Evolutionary conservation across 2,113 vertebrate species (phyloP).

Genomic region (Sinocyclocheilus grahami): DNA sequence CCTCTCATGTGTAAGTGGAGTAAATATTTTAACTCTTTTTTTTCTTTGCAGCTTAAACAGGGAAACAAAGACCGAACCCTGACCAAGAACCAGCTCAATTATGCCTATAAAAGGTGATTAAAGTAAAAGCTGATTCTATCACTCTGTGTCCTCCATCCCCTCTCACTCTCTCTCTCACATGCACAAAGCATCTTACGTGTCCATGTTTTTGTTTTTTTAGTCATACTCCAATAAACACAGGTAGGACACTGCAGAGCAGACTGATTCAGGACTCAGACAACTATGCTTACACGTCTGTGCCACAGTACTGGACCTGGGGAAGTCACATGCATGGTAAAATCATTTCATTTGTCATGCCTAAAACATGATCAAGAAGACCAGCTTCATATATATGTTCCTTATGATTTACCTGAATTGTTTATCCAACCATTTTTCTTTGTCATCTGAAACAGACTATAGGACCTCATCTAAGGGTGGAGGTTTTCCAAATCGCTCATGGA

Average conservation of each 20-base stretch:
- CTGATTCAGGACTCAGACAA: constrained; percentile 73
- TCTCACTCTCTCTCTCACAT: too few species aligned
- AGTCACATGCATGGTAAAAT: constrained; percentile 69
- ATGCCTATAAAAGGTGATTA: constrained; percentile 80
- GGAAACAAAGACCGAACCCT: constrained; percentile 79
- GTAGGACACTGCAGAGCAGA: constrained; percentile 72
- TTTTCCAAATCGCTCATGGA: constrained; percentile 75
- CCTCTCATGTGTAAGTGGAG: not conserved
- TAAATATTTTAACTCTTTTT: constrained; percentile 5
- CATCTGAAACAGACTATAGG: constrained; percentile 76
- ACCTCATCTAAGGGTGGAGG: constrained; percentile 70
- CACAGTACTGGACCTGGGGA: constrained; percentile 80
- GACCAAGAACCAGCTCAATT: constrained; percentile 72
- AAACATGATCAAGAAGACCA: not conserved
- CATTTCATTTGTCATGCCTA: not conserved
- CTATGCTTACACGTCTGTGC: constrained; percentile 76
- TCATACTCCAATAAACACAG: constrained; percentile 81
- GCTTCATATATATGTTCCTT: not conserved
- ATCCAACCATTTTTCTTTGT: constrained; percentile 22
- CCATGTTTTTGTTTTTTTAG: constrained; percentile 43
- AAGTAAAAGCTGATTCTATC: not conserved
- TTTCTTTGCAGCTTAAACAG: constrained; percentile 75
- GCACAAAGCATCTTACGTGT: not conserved
- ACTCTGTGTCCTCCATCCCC: not conserved
- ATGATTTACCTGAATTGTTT: constrained; percentile 8